Evolutionary conservation across 2,113 vertebrate species (phyloP), one percentile per base, ranked within the genome.

Genomic region (Morone chrysops): DNA sequence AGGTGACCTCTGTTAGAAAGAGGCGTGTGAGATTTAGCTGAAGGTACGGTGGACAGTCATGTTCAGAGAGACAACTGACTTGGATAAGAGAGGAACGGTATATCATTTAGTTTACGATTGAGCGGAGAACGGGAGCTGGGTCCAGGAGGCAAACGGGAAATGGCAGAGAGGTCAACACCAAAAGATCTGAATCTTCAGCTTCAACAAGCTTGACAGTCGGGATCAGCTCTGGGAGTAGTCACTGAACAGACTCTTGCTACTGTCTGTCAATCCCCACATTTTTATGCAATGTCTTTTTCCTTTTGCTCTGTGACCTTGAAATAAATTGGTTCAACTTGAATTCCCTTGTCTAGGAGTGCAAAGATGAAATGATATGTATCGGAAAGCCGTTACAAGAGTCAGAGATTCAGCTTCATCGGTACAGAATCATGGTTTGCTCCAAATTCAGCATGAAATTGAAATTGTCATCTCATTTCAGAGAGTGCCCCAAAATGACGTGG

Each of bases 1-100:
- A 76, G 75, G 40, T 82, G 87, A 87, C 86, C 84, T 81, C 77
- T 68, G 66, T 31, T 31, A 31, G 36, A 59, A 38, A 54, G 45
- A 14, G 31, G 50, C 14, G 13, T 47, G 25, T 25, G 38, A 81
- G 82, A 86, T 88, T 77, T 81, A 88, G 70, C 60, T 20, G 50
- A 57, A 65, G 50, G 76, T 43, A 50, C 0, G 13, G 38, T 41
- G 59, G 67, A 59, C 60, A 36, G 31, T 53, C 50, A 53, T 1
- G 25, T 60, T 16, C 63, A 47, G 57, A 12, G 22, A 60, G n/a
- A 63, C 41, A 75, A 53, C 48, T 3, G 31, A 38, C 38, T 8
- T 0, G 14, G 61, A 63, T 16, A 5, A 48, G 41, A 75, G 14
- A 50, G 43, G 10, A 36, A 41, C 7, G 3, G 31, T 36, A 31